phyloP scores from a whole-genome alignment of 2,888 invertebrate genomes.

The Eilema sororculum region DNA sequence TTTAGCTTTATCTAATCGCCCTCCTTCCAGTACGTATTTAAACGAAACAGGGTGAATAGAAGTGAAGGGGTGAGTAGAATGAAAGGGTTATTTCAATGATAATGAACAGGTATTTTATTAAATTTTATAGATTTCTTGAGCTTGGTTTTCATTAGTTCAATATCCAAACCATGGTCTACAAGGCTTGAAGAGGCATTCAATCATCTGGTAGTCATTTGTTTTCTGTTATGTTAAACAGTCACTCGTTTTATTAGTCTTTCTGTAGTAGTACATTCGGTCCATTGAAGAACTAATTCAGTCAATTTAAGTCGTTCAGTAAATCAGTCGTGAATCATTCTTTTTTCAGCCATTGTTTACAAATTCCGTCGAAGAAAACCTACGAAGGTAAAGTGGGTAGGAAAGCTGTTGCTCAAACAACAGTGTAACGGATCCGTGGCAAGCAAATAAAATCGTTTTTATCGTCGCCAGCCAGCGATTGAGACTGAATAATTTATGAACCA shows the following conservation, averaged over 20 bases:
- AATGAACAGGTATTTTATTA: too few relatives aligned
- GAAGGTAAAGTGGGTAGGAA: neutral
- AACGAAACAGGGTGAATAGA: too few relatives aligned
- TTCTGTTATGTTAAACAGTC: neutral
- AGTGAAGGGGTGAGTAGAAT: too few relatives aligned
- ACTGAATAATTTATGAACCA: conserved; percentile 24
- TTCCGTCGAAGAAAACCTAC: neutral
- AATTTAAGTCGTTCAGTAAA: neutral
- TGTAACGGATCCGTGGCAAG: neutral
- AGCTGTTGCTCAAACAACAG: neutral
- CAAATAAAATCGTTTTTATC: conserved; percentile 19
- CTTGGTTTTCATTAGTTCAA: too few relatives aligned
- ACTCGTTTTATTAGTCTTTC: neutral
- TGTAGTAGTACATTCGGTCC: neutral
- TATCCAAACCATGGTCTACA: too few relatives aligned
- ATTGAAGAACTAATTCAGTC: neutral
- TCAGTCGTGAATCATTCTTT: neutral
- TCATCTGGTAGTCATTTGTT: too few relatives aligned
- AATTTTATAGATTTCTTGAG: too few relatives aligned
- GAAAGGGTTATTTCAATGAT: too few relatives aligned
- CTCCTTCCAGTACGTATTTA: neutral
- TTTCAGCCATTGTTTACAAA: neutral
- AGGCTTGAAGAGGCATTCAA: too few relatives aligned
- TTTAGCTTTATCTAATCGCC: neutral
- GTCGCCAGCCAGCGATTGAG: conserved; percentile 12